Conservation (phyloP, 1,140 invertebrate species). For the Zaprionus vittiger region DNA sequence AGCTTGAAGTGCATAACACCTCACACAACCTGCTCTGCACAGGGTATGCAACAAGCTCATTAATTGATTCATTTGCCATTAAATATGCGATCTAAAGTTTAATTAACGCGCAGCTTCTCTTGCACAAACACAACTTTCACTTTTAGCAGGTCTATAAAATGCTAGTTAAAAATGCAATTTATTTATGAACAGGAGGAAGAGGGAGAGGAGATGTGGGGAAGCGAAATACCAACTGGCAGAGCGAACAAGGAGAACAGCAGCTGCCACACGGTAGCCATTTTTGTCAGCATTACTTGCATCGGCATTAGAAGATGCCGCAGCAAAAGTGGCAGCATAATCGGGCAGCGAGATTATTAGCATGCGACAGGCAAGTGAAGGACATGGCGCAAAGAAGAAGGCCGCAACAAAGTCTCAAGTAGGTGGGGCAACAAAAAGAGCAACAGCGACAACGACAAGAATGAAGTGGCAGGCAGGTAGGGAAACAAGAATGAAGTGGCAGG, state of each 20-base stretch:
- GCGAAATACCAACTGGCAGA: not conserved
- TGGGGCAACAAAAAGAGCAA: not conserved
- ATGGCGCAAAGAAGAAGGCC: slow-evolving; percentile 11
- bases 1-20: not conserved
- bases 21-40: not conserved
- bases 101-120: not conserved
- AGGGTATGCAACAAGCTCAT: not conserved
- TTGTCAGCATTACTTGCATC: slow-evolving; percentile 36
- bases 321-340: slow-evolving; percentile 52
- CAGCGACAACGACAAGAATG: not conserved
- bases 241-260: slow-evolving; percentile 2
- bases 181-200: not conserved
- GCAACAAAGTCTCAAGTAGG: slow-evolving; percentile 16
- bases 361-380: slow-evolving; percentile 25
- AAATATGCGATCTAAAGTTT: not conserved
- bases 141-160: not conserved
- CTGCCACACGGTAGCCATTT: slow-evolving; percentile 13
- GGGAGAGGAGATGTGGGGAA: not conserved
- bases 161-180: slow-evolving; percentile 2
- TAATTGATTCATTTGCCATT: slow-evolving; percentile 2
- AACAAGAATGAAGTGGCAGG: slow-evolving; percentile 2
- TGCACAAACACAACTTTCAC: not conserved
- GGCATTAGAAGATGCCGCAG: slow-evolving; percentile 31
- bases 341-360: slow-evolving; percentile 70
- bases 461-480: slow-evolving; percentile 18